Evolutionary conservation across 2,797 vertebrate species (phyloP).

Genomic region (Menidia menidia): DNA sequence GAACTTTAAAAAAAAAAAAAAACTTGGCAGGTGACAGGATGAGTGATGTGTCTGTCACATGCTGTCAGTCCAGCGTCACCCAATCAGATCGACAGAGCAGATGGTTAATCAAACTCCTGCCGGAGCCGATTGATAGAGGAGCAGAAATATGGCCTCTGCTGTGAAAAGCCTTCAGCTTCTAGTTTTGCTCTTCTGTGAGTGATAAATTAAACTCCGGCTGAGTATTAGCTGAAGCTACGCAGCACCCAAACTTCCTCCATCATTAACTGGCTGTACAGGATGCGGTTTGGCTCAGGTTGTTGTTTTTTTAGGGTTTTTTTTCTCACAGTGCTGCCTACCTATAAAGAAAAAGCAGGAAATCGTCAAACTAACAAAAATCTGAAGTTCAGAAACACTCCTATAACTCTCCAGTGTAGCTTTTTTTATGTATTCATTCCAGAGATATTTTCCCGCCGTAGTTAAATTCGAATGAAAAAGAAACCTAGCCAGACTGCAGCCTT

Average conservation of each 20-base stretch:
- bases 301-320: no score
- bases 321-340: no score
- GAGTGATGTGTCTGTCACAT: background rate
- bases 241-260: no score
- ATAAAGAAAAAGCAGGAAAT: no score
- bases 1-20: background rate
- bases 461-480: background rate
- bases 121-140: background rate
- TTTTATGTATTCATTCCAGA: background rate
- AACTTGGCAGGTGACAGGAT: conserved; percentile 9
- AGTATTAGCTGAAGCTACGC: no score
- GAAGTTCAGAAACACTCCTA: no score
- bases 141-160: background rate
- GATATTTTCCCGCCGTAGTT: background rate
- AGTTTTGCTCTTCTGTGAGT: no score
- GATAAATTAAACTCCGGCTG: no score
- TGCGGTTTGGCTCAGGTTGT: no score
- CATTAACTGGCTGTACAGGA: no score
- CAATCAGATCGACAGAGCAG: conserved; percentile 3
- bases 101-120: background rate
- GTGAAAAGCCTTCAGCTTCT: background rate
- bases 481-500: background rate
- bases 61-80: background rate
- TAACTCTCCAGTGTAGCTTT: no score
- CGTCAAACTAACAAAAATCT: no score